phyloP scores from a whole-genome alignment of 2,797 vertebrate genomes.

The Eidolon dupreanum region DNA sequence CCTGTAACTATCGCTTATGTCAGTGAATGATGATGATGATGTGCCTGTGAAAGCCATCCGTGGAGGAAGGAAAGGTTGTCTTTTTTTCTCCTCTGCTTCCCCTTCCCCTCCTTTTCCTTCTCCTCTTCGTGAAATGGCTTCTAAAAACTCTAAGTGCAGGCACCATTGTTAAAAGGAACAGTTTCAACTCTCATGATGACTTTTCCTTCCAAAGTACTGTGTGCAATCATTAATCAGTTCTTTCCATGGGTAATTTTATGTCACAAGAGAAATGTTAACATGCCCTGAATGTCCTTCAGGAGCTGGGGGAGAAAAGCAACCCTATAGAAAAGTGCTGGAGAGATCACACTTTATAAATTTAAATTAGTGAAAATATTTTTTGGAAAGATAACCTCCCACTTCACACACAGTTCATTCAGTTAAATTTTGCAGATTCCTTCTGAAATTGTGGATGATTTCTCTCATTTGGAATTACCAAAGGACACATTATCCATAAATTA shows the following conservation, averaged over 20 bases:
- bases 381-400: constrained; percentile 17
- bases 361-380: not conserved
- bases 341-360: not conserved
- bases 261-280: constrained; percentile 45
- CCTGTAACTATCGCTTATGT: not conserved
- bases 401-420: not conserved
- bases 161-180: constrained; percentile 31
- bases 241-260: constrained; percentile 59
- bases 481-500: constrained; percentile 12
- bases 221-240: constrained; percentile 30
- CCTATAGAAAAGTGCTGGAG: not conserved
- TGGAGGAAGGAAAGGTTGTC: too few species aligned
- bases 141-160: constrained; percentile 44
- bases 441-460: constrained; percentile 14
- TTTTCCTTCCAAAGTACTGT: not conserved
- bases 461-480: constrained; percentile 31
- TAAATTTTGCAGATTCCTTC: constrained; percentile 56
- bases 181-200: constrained; percentile 21
- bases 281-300: constrained; percentile 47
- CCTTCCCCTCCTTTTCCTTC: too few species aligned
- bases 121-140: constrained; percentile 9
- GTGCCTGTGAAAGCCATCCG: not conserved
- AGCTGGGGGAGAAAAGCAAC: not conserved
- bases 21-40: not conserved
- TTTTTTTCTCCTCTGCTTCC: not conserved